Conservation (phyloP, 2,888 invertebrate genomes). For the Caenorhabditis parvicauda region DNA sequence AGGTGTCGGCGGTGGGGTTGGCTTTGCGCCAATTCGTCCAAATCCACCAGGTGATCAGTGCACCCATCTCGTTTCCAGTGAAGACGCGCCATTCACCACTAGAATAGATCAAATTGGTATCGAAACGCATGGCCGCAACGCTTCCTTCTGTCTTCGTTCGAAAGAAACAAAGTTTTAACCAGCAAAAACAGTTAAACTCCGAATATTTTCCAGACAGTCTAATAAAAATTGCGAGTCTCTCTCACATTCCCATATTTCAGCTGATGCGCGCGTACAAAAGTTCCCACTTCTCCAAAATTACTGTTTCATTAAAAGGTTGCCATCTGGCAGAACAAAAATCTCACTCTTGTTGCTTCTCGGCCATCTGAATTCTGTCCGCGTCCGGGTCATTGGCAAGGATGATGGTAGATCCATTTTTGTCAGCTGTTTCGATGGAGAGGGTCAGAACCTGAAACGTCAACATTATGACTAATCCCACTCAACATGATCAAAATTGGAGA, state of each 20-base stretch:
- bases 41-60: slow-evolving; percentile 90
- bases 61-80: slow-evolving; percentile 90
- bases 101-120: slow-evolving; percentile 30
- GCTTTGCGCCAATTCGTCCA: slow-evolving; percentile 69
- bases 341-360: slow-evolving; percentile 76
- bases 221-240: too few relatives aligned
- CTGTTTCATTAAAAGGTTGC: not conserved
- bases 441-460: slow-evolving; percentile 66
- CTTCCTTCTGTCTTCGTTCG: too few relatives aligned
- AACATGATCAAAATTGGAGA: not conserved
- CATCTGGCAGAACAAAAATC: slow-evolving; percentile 3
- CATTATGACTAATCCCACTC: not conserved
- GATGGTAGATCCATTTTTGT: slow-evolving; percentile 72
- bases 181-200: too few relatives aligned
- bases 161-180: too few relatives aligned
- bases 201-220: too few relatives aligned
- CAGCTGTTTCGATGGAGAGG: slow-evolving; percentile 78
- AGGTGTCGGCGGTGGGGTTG: slow-evolving; percentile 61
- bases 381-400: slow-evolving; percentile 97
- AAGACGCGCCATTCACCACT: slow-evolving; percentile 83
- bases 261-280: not conserved
- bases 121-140: too few relatives aligned
- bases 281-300: slow-evolving; percentile 2
- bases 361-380: slow-evolving; percentile 90
- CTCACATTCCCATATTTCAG: slow-evolving; percentile 1